Evolutionary conservation across 1,140 invertebrate species (phyloP).

Genomic region (Drosophila quadrilineata): DNA sequence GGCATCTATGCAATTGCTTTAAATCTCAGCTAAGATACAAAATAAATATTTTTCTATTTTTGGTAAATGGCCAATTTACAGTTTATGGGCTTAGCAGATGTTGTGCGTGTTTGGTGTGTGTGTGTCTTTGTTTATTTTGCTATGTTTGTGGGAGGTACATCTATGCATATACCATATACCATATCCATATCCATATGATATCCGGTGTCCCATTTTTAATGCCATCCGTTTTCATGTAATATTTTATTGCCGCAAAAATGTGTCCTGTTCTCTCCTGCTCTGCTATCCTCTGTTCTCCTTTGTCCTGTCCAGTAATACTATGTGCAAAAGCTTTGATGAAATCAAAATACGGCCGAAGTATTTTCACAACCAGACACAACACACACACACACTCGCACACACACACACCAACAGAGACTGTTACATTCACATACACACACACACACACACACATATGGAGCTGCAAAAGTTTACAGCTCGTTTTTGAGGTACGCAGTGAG

Average conservation of each 20-base stretch:
- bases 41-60: constrained; percentile 20
- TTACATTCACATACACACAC: constrained; percentile 1
- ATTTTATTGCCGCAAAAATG: constrained; percentile 56
- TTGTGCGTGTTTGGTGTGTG: background rate
- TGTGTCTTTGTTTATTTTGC: background rate
- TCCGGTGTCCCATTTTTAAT: constrained; percentile 38
- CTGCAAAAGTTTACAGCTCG: constrained; percentile 68
- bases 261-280: no score
- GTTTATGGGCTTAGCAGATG: constrained; percentile 37
- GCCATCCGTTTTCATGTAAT: constrained; percentile 19
- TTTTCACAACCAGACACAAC: constrained; percentile 56
- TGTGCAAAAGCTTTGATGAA: constrained; percentile 69
- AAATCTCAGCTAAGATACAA: background rate
- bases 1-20: background rate
- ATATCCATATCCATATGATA: background rate
- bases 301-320: constrained; percentile 59
- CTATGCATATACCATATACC: background rate
- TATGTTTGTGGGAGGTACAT: background rate
- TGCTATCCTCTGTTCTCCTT: no score
- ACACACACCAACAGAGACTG: background rate
- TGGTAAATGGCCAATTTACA: constrained; percentile 37
- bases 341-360: constrained; percentile 72
- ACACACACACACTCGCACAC: constrained; percentile 7
- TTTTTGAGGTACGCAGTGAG: constrained; percentile 70
- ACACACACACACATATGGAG: background rate